Base-by-base conservation (phyloP, 2,797 vertebrate species). In the Alectoris magna region DNA sequence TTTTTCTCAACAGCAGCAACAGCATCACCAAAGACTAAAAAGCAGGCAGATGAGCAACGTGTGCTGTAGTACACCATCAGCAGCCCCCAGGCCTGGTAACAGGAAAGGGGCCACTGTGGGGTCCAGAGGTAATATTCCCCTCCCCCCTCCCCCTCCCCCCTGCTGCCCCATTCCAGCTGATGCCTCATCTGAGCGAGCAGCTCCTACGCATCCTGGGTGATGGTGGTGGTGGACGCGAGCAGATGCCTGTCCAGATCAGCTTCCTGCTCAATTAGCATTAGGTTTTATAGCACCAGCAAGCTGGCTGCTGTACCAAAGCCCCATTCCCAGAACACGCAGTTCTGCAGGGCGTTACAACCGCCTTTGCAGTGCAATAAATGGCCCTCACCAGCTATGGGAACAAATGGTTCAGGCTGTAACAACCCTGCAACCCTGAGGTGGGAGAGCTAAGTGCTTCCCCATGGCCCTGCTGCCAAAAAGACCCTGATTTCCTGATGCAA, bases 211-310 rank as follows among this genome's bases (percentile, higher is more conserved):
- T 34, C 74, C 16, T 26, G 77, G 39, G 70, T 71, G 62, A 31
- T 73, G 15, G 31, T 2, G 56, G n/a, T 41, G 68, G 76, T 60
- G 78, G 55, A 36, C 59, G 72, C 36, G 27, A 79, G 91, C 86
- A 88, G 88, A 84, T 82, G 82, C 86, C 79, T 93, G 88, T 74
- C 88, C 55, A 68, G 63, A 76, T 92, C 81, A 39, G 91, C 93
- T 68, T n/a, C 84, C 68, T 77, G 62, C 63, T 88, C 72, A 90
- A 91, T 94, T 78, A 84, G 69, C 62, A 88, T 87, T 48, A 91
- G 87, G 55, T 85, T 92, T 83, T 49, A 27, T 69, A 41, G 72
- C 73, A 21, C 81, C 71, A 2, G 55, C 89, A 88, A 63, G 53
- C 76, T 84, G 88, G 36, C 6, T 13, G 81, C 85, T 23, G 73